These are phyloP conservation scores for Callyntrura sp. DNA, from an alignment of 2,888 invertebrate species.

Conservation along the genomic window DNA sequence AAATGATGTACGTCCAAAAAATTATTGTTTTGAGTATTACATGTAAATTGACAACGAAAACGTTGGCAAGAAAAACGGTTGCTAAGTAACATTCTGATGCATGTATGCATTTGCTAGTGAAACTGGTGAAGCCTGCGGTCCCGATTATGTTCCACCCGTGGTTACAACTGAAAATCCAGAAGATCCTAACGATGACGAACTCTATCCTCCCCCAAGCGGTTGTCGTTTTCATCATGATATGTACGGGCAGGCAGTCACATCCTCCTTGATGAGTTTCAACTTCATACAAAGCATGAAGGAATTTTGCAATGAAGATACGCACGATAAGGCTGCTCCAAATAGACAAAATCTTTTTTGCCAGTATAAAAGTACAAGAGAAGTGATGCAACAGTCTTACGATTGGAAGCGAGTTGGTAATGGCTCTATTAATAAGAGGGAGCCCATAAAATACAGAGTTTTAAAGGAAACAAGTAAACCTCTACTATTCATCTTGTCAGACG, in stretches of 20 bases:
- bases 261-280: conserved; percentile 79
- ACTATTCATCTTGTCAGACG: conserved; percentile 60
- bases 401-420: conserved; percentile 61
- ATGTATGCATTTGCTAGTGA: background rate
- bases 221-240: conserved; percentile 78
- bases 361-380: conserved; percentile 77
- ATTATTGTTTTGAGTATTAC: too few relatives aligned
- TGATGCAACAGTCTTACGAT: conserved; percentile 76
- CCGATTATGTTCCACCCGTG: background rate
- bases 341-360: conserved; percentile 87
- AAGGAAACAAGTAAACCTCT: conserved; percentile 54
- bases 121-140: conserved; percentile 15
- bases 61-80: too few relatives aligned
- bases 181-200: background rate
- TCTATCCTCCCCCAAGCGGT: conserved; percentile 52
- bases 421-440: background rate
- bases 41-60: background rate
- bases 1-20: conserved; percentile 71
- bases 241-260: conserved; percentile 53
- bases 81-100: background rate
- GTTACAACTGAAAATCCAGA: background rate
- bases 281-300: conserved; percentile 70
- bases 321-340: conserved; percentile 88
- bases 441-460: conserved; percentile 36
- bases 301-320: conserved; percentile 88